Base-by-base conservation (phyloP, 35 echinoderm and acorn worm species). In the Apostichopus californicus region DNA sequence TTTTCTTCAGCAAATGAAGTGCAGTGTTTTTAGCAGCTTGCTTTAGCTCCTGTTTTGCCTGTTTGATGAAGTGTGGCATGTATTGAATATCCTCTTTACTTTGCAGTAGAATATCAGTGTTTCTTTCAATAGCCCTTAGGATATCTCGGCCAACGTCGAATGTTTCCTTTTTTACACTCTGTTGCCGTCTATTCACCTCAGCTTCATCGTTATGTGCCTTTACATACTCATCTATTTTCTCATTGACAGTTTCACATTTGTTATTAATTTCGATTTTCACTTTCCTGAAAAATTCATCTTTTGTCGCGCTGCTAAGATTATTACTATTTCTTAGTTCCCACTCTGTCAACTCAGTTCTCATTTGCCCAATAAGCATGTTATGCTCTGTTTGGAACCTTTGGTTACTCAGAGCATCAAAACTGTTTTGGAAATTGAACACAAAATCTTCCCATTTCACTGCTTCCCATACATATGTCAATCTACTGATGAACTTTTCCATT, bases 351-450 rank as follows among this genome's bases (percentile, higher is more conserved):
- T 18, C 66, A 46, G 59, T 88, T 21, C 63, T 88, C 86, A 88
- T 71, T 70, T 64, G 1, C 9, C 5, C 86, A 15, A 88, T 88
- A 8, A 18, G 46, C 71, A 59, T 66, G 24, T 73, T 88, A 34
- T 88, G 86, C 21, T 88, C 59, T 23, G 25, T 14, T 53, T 60
- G 86, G 71, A 88, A 88, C 86, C 20, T 25, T 23, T 54, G 59
- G 13, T 88, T 64, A 61, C 86, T 70, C 6, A 90, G 5, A 11
- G 21, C 89, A 78, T 90, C 72, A 17, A 93, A 34, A 21, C 63
- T 64, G 52, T 93, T 93, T 57, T 93, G 81, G n/a, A 93, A 93
- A 78, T 81, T 75, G 25, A 93, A 93, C 1, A 93, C 92, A 25
- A 93, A 93, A 78, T 93, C 73, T 87, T 93, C 77, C 11, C 11